Percentiles rank a stretch among this genome's conserved stretches.
phyloP scores from a whole-genome alignment of 2,888 invertebrate species.

The Harpalus rubripes region DNA sequence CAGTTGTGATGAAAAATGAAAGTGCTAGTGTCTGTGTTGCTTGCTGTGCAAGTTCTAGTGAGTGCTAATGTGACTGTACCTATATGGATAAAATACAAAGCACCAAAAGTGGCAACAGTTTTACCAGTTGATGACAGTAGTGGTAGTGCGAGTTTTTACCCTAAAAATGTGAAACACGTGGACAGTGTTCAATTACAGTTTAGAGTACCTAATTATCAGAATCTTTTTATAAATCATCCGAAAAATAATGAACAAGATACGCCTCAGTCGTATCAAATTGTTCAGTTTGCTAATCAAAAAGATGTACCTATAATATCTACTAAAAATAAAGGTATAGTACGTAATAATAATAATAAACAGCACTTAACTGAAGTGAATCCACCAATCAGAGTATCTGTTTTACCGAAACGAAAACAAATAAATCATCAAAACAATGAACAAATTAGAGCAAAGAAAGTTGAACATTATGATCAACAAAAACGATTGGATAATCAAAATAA shows the following conservation, averaged over 20 bases:
- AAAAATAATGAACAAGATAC: conserved; percentile 8
- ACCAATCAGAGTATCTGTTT: not conserved
- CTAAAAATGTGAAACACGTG: not conserved
- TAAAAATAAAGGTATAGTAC: not conserved
- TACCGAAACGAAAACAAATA: not conserved
- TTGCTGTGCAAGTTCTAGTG: conserved; percentile 27
- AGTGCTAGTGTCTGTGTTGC: conserved; percentile 13
- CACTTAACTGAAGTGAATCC: conserved; percentile 13
- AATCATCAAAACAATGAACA: conserved; percentile 2
- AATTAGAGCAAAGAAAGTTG: conserved; percentile 9
- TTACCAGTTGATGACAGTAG: not conserved
- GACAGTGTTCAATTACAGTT: conserved; percentile 24
- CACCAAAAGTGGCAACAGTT: not conserved
- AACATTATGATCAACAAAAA: not conserved
- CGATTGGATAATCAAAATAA: no score
- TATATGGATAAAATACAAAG: not conserved
- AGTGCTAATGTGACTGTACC: conserved; percentile 54
- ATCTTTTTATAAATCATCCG: conserved; percentile 34
- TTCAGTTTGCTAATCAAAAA: conserved; percentile 22
- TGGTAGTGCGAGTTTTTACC: conserved; percentile 15
- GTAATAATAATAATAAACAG: not conserved
- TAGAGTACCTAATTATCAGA: conserved; percentile 14
- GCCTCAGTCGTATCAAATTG: conserved; percentile 50
- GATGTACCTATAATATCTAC: not conserved
- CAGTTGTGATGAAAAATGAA: conserved; percentile 42